A percentile compares a stretch with the other conserved stretches of the same genome.
phyloP scores from a whole-genome alignment of 2,888 invertebrate genomes.

The Drosophila macrospina region DNA sequence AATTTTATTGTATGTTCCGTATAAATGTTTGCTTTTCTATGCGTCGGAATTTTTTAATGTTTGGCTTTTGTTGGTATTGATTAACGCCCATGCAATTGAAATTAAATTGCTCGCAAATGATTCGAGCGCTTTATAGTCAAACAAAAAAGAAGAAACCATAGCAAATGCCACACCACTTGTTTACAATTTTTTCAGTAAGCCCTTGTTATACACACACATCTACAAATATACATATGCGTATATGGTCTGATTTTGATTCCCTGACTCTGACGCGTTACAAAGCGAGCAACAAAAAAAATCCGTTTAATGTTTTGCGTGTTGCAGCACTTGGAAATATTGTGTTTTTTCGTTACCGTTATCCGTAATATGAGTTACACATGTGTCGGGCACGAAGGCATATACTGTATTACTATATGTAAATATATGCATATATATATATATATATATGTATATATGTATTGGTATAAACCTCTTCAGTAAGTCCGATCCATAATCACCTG shows the following conservation, averaged over 20 bases:
- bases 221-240: constrained; percentile 13
- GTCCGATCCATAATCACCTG: constrained; percentile 51
- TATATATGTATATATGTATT: background rate
- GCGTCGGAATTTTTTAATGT: background rate
- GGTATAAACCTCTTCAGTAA: background rate
- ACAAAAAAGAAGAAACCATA: constrained; percentile 5
- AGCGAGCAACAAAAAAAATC: constrained; percentile 26
- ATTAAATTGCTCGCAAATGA: constrained; percentile 78
- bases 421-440: background rate
- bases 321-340: constrained; percentile 49
- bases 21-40: constrained; percentile 5
- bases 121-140: constrained; percentile 50
- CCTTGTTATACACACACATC: constrained; percentile 20
- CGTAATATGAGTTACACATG: constrained; percentile 48
- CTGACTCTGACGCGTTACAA: constrained; percentile 35
- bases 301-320: constrained; percentile 67
- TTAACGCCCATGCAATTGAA: constrained; percentile 78
- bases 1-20: constrained; percentile 10
- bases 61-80: constrained; percentile 66
- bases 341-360: constrained; percentile 21
- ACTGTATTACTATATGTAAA: background rate
- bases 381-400: constrained; percentile 44
- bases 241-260: constrained; percentile 64
- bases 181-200: constrained; percentile 45
- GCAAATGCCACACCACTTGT: constrained; percentile 59